phyloP scores from a whole-genome alignment of 2,888 invertebrate species.

The Parnassius glacialis region DNA sequence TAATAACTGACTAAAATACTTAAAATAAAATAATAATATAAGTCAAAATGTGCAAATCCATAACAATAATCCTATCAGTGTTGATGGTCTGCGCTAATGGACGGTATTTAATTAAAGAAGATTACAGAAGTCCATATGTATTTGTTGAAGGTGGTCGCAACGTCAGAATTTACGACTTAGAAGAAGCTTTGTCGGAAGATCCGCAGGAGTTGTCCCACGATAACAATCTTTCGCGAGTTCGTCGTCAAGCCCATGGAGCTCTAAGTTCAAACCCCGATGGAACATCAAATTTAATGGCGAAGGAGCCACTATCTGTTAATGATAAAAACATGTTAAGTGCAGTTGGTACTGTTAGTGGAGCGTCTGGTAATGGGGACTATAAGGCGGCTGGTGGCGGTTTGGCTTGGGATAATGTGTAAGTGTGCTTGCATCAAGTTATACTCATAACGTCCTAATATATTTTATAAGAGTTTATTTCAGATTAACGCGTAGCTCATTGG shows the following conservation, averaged over 20 bases:
- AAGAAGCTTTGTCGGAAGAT: constrained; percentile 1
- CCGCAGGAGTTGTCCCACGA: background rate
- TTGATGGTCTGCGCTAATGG: constrained; percentile 5
- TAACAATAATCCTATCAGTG: constrained; percentile 6
- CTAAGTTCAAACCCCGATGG: constrained; percentile 39
- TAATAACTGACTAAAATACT: too few species aligned
- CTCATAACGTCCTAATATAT: too few species aligned
- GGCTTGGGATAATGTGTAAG: constrained; percentile 45
- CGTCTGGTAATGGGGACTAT: constrained; percentile 33
- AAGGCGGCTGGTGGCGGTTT: constrained; percentile 40
- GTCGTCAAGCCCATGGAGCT: constrained; percentile 34
- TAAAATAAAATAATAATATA: background rate
- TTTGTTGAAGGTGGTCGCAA: constrained; percentile 4
- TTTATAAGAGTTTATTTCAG: too few species aligned
- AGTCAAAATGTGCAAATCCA: constrained; percentile 2
- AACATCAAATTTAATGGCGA: constrained; percentile 33
- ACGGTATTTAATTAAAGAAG: background rate
- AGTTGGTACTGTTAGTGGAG: constrained; percentile 31
- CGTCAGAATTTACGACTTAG: background rate
- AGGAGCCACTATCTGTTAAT: constrained; percentile 34
- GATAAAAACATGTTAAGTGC: constrained; percentile 36
- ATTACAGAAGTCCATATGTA: constrained; percentile 2
- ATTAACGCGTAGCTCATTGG: too few species aligned
- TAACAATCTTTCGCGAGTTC: constrained; percentile 11
- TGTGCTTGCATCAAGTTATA: constrained; percentile 6